Evolutionary conservation across 64 coral and sea anemone genomes (phyloP).

Genomic region (Platygyra sinensis): DNA sequence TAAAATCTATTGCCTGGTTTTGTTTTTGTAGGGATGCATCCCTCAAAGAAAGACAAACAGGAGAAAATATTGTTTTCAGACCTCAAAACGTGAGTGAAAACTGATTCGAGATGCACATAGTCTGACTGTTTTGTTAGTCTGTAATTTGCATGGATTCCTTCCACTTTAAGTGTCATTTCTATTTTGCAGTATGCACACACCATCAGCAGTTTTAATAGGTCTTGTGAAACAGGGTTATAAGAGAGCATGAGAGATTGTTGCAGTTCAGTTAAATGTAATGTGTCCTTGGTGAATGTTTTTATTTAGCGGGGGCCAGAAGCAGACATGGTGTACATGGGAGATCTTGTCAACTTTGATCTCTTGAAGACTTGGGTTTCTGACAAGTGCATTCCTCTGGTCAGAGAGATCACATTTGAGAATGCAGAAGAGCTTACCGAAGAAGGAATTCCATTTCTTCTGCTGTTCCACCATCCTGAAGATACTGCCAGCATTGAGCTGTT

Average conservation of each 20-base stretch:
- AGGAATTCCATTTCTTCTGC: constrained; percentile 82
- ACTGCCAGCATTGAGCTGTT: constrained; percentile 73
- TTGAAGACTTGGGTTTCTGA: constrained; percentile 87
- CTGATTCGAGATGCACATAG: not conserved
- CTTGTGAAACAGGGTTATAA: no score
- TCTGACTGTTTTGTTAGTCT: no score
- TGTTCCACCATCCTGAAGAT: constrained; percentile 96
- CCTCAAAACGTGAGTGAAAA: constrained; percentile 80
- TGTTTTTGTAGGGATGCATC: constrained; percentile 85
- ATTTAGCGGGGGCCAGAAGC: constrained; percentile 67
- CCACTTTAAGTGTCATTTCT: no score
- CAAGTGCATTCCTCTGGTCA: constrained; percentile 93
- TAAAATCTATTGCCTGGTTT: not conserved
- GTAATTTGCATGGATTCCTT: no score
- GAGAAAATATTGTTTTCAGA: constrained; percentile 92
- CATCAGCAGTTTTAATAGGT: no score
- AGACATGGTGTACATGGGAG: constrained; percentile 78
- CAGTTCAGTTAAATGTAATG: no score
- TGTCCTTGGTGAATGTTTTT: not conserved
- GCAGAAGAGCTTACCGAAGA: constrained; percentile 98
- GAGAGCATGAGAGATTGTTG: no score
- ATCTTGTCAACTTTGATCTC: constrained; percentile 54
- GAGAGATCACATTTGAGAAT: constrained; percentile 99
- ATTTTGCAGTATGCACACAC: no score
- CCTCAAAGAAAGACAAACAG: constrained; percentile 84